phyloP scores from a whole-genome alignment of 2,888 invertebrate species.

The Anthrax anthrax region DNA sequence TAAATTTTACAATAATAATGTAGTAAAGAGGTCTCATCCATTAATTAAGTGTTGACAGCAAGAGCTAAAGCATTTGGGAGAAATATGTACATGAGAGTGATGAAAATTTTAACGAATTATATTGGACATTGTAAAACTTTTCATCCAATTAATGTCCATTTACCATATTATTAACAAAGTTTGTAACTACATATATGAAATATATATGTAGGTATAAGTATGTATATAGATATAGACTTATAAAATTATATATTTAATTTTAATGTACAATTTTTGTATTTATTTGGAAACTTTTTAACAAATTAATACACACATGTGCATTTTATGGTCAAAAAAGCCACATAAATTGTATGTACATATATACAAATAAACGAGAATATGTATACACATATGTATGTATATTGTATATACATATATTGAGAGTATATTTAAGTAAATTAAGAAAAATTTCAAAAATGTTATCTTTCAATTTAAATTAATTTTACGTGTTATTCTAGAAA shows the following conservation, averaged over 20 bases:
- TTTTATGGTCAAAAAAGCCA: no score
- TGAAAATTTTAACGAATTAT: conserved; percentile 1
- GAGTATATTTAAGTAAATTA: neutral
- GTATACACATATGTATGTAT: no score
- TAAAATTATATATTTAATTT: neutral
- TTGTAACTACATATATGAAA: neutral
- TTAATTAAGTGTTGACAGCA: conserved; percentile 8
- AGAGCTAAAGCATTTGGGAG: neutral
- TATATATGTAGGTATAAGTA: neutral
- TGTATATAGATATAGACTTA: neutral
- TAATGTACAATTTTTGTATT: no score
- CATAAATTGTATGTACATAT: no score
- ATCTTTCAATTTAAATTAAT: neutral
- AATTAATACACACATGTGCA: no score
- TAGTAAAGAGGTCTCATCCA: conserved; percentile 4
- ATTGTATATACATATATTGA: no score
- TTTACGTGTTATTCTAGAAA: no score
- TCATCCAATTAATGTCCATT: conserved; percentile 7
- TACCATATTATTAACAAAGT: neutral
- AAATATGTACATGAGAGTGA: neutral
- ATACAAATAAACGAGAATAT: no score
- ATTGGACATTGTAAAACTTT: conserved; percentile 3
- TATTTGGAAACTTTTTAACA: no score
- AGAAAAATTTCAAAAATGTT: neutral
- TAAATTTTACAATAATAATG: no score